Evolutionary conservation across 2,888 invertebrate genomes (phyloP).

Genomic region (Elegia similella): DNA sequence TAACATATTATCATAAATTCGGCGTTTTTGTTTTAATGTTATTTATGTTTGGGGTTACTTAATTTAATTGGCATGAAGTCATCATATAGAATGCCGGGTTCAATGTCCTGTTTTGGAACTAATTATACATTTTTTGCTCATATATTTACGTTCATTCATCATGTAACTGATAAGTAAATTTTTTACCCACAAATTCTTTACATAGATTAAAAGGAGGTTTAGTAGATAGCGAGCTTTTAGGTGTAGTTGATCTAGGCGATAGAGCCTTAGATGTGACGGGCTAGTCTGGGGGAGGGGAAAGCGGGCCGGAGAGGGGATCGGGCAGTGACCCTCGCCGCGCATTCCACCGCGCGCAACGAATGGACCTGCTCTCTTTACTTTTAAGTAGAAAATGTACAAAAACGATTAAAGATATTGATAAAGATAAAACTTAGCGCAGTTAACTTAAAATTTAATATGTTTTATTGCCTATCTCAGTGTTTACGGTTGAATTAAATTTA

Average conservation of each 20-base stretch:
- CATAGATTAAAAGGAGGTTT: slow-evolving; percentile 24
- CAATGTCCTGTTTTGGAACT: slow-evolving; percentile 23
- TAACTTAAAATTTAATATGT: slow-evolving; percentile 1
- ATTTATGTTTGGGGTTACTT: slow-evolving; percentile 43
- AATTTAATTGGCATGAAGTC: slow-evolving; percentile 36
- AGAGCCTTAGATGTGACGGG: slow-evolving; percentile 65
- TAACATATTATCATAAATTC: slow-evolving; percentile 55
- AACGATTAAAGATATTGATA: slow-evolving; percentile 18
- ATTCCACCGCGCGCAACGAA: slow-evolving; percentile 65
- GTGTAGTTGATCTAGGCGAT: slow-evolving; percentile 72
- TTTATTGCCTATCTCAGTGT: neutral
- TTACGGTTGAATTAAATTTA: neutral
- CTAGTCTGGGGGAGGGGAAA: slow-evolving; percentile 36
- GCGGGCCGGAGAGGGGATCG: slow-evolving; percentile 54
- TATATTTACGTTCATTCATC: slow-evolving; percentile 19
- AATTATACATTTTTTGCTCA: slow-evolving; percentile 21
- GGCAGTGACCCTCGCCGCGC: slow-evolving; percentile 70
- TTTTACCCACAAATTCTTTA: neutral
- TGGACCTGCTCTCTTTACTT: slow-evolving; percentile 74
- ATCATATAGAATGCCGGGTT: slow-evolving; percentile 22
- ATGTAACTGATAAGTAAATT: neutral
- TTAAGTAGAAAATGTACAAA: slow-evolving; percentile 41
- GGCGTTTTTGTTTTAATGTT: slow-evolving; percentile 45
- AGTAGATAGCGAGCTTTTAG: slow-evolving; percentile 47
- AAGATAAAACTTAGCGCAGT: slow-evolving; percentile 14